Evolutionary conservation across 2,797 vertebrate genomes (phyloP).

Genomic region (Artibeus lituratus): DNA sequence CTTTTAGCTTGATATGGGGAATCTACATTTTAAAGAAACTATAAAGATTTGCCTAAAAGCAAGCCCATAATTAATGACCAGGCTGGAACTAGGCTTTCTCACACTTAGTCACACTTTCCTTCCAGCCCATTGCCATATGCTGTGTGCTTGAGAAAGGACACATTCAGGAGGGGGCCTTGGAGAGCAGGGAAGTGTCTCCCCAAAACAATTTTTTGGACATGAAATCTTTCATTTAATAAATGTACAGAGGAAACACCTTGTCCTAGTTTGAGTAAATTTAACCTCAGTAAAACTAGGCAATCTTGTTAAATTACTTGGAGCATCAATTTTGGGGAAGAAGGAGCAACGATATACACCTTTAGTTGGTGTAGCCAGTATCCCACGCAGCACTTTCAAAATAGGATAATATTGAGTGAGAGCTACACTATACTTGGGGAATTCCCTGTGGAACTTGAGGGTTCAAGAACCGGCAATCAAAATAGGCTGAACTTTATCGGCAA

Average conservation of each 20-base stretch:
- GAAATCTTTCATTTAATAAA: background rate
- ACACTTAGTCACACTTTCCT: background rate
- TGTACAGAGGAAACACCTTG: background rate
- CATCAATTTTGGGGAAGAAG: background rate
- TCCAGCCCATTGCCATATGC: rapidly evolving
- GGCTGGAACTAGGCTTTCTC: background rate
- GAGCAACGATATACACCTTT: rapidly evolving
- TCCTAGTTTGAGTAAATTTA: background rate
- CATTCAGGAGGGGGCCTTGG: rapidly evolving
- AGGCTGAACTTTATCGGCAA: background rate
- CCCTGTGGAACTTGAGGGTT: background rate
- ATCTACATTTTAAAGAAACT: background rate
- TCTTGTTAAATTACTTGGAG: background rate
- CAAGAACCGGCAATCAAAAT: background rate
- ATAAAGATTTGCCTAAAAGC: background rate
- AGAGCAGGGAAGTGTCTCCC: background rate
- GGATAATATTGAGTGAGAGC: background rate
- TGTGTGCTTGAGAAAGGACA: background rate
- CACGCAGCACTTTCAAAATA: rapidly evolving
- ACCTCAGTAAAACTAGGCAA: background rate
- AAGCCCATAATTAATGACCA: background rate
- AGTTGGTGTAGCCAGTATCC: rapidly evolving
- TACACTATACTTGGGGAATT: background rate
- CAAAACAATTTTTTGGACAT: background rate
- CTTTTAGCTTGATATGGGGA: background rate